A percentile compares a stretch with the other conserved stretches of the same genome.
Conservation (phyloP, 2,113 vertebrate genomes). For the Piaya cayana region DNA sequence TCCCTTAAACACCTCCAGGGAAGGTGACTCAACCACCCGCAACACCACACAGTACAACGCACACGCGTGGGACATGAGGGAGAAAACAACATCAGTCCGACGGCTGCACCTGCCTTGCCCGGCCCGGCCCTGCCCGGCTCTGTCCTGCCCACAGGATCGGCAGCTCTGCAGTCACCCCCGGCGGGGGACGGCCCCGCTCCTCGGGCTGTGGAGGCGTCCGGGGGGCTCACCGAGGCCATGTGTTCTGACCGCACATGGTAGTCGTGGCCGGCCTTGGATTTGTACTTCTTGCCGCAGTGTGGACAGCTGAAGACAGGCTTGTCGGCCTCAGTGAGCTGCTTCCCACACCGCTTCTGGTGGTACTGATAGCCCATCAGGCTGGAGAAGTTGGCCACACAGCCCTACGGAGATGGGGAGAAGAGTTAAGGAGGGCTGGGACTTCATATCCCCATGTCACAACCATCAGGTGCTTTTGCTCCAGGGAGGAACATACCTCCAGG, state of each 20-base stretch:
- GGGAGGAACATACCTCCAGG: fast-evolving
- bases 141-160: conserved; percentile 48
- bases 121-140: conserved; percentile 45
- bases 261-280: conserved; percentile 92
- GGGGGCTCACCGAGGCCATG: conserved; percentile 57
- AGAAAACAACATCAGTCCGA: background rate
- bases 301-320: conserved; percentile 88
- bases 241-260: conserved; percentile 93
- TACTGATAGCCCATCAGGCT: conserved; percentile 98
- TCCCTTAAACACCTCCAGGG: too few species aligned
- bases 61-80: fast-evolving
- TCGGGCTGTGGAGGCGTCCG: background rate
- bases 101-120: conserved; percentile 62
- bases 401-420: conserved; percentile 69
- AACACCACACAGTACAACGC: fast-evolving
- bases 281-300: conserved; percentile 90
- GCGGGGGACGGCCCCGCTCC: conserved; percentile 29
- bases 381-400: conserved; percentile 91
- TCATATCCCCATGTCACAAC: fast-evolving
- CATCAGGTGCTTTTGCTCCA: fast-evolving
- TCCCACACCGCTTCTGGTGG: conserved; percentile 92
- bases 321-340: conserved; percentile 84
- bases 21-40: too few species aligned
- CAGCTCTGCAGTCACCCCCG: conserved; percentile 17
- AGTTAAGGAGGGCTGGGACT: background rate